phyloP scores from a whole-genome alignment of 35 echinoderm and acorn worm genomes.

The Hemicentrotus pulcherrimus region DNA sequence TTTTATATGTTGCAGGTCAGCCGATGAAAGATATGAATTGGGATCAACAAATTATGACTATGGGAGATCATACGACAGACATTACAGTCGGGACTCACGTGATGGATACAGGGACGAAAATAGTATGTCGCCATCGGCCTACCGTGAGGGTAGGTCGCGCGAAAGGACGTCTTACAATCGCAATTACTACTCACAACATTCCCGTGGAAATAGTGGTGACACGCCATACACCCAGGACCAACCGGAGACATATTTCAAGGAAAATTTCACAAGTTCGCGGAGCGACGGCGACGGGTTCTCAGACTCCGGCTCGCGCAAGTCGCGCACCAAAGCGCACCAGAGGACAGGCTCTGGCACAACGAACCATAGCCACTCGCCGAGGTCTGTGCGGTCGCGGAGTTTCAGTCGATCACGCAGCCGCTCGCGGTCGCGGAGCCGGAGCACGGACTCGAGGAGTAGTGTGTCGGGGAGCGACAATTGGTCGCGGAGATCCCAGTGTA shows the following conservation, averaged over 20 bases:
- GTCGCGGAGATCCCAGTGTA: constrained; percentile 83
- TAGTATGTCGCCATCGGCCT: constrained; percentile 69
- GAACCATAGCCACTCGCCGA: constrained; percentile 58
- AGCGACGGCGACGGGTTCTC: constrained; percentile 61
- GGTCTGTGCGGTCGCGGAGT: constrained; percentile 85
- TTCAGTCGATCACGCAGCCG: constrained; percentile 79
- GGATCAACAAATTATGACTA: constrained; percentile 88
- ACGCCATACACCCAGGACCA: constrained; percentile 59
- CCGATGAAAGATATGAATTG: constrained; percentile 87
- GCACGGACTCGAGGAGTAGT: constrained; percentile 94
- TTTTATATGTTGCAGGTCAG: constrained; percentile 61
- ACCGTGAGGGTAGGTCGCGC: constrained; percentile 73
- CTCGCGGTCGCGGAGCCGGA: constrained; percentile 74
- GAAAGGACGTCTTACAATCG: constrained; percentile 80
- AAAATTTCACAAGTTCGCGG: constrained; percentile 47
- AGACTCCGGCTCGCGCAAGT: constrained; percentile 68
- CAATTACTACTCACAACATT: constrained; percentile 90
- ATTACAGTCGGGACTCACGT: constrained; percentile 78
- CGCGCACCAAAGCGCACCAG: constrained; percentile 61
- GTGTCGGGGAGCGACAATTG: constrained; percentile 83
- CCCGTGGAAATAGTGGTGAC: constrained; percentile 53
- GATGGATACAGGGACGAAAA: constrained; percentile 80
- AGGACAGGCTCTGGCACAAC: constrained; percentile 46
- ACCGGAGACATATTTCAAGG: constrained; percentile 55
- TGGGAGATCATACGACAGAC: constrained; percentile 80